These are phyloP conservation scores for Drosophila melanica DNA, from an alignment of 1,140 invertebrate genomes.

Conservation along the genomic window DNA sequence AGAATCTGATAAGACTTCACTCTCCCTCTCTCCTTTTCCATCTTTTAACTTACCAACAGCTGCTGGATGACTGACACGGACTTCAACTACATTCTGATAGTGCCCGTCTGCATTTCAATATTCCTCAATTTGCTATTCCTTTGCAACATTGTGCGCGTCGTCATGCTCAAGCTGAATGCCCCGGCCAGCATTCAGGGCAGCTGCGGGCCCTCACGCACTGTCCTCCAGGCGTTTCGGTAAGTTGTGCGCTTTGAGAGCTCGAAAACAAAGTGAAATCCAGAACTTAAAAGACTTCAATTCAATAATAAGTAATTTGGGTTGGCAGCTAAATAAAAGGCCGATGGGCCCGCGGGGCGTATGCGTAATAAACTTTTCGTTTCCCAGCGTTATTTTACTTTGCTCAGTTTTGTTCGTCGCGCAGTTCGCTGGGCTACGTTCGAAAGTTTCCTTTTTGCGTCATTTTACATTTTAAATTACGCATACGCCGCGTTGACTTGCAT, in stretches of 20 bases:
- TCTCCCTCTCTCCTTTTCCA: constrained; percentile 1
- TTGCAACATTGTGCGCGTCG: constrained; percentile 95
- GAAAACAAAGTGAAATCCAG: constrained; percentile 2
- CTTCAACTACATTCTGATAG: constrained; percentile 89
- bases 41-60: constrained; percentile 84
- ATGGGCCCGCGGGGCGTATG: constrained; percentile 63
- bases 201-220: constrained; percentile 88
- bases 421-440: constrained; percentile 39
- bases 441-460: constrained; percentile 55
- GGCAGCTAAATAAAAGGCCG: constrained; percentile 14
- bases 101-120: constrained; percentile 92
- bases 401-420: constrained; percentile 15
- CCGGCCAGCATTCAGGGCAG: constrained; percentile 85
- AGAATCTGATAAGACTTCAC: constrained; percentile 15
- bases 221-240: constrained; percentile 91
- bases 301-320: constrained; percentile 29
- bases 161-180: constrained; percentile 93
- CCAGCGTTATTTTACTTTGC: not conserved
- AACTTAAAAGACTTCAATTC: constrained; percentile 37
- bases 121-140: constrained; percentile 95
- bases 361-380: constrained; percentile 72
- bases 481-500: constrained; percentile 77
- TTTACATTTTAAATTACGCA: constrained; percentile 82
- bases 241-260: constrained; percentile 22
- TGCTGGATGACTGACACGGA: constrained; percentile 93